Conservation (phyloP, 2,888 invertebrate species). For the Pachydiplax longipennis region DNA sequence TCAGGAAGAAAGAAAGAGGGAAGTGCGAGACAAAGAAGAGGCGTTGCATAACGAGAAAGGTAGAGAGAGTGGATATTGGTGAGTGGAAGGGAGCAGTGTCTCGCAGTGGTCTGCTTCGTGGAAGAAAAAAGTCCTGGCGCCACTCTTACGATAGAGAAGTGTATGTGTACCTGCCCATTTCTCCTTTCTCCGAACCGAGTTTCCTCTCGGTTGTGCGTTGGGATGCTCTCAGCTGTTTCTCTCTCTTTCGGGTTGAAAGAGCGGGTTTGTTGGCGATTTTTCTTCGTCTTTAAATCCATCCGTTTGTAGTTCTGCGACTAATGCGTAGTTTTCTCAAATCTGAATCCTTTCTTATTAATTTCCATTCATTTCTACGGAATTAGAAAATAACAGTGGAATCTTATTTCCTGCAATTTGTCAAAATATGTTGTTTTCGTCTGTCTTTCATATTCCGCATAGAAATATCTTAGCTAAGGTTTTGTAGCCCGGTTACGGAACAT, state of each 20-base stretch:
- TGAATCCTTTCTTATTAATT: background rate
- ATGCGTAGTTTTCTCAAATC: background rate
- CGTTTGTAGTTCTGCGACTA: too few species aligned
- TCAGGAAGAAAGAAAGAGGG: background rate
- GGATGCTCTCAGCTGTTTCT: background rate
- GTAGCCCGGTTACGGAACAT: too few species aligned
- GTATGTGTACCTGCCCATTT: background rate
- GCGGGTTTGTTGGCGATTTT: too few species aligned
- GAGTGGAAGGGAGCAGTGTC: background rate
- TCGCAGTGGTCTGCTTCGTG: constrained; percentile 8
- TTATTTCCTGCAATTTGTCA: too few species aligned
- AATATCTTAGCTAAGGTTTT: too few species aligned
- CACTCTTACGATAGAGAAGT: background rate
- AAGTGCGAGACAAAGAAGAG: background rate
- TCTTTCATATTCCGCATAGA: too few species aligned
- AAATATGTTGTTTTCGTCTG: too few species aligned
- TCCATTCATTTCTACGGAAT: background rate
- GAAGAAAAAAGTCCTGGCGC: background rate
- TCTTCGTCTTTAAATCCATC: too few species aligned
- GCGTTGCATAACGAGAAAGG: background rate
- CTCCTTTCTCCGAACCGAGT: background rate
- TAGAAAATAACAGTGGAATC: too few species aligned
- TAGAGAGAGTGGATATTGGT: background rate
- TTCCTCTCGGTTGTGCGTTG: background rate
- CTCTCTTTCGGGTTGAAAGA: background rate